Evolutionary conservation across 1,140 invertebrate species (phyloP).

Genomic region (Drosophila ficusphila): DNA sequence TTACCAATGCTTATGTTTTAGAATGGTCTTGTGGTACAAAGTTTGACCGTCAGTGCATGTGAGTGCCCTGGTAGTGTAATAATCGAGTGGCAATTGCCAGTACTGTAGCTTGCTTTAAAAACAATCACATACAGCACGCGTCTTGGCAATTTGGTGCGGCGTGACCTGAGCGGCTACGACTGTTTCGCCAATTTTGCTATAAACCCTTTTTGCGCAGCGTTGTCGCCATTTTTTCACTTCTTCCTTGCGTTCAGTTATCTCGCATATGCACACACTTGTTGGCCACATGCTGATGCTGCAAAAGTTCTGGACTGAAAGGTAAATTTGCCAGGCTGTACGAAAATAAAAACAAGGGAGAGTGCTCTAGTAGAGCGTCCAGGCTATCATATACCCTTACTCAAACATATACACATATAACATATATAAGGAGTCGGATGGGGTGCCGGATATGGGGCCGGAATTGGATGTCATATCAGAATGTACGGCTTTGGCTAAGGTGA

Average conservation of each 20-base stretch:
- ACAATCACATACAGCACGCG: constrained; percentile 62
- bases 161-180: constrained; percentile 55
- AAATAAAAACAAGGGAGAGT: constrained; percentile 55
- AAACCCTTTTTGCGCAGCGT: constrained; percentile 29
- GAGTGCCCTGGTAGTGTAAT: constrained; percentile 59
- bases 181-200: constrained; percentile 24
- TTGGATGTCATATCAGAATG: too few relatives aligned
- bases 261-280: constrained; percentile 11
- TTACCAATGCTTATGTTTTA: too few relatives aligned
- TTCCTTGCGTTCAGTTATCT: constrained; percentile 60
- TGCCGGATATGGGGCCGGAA: too few relatives aligned
- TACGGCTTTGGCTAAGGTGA: too few relatives aligned
- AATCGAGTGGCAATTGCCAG: constrained; percentile 73
- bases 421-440: too few relatives aligned
- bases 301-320: constrained; percentile 59
- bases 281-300: constrained; percentile 56
- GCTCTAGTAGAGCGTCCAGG: constrained; percentile 42
- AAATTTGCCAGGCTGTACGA: constrained; percentile 53
- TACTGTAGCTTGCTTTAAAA: constrained; percentile 73
- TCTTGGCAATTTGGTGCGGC: constrained; percentile 69
- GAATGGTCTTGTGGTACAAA: too few relatives aligned
- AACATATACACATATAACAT: too few relatives aligned
- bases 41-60: too few relatives aligned
- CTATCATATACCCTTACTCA: too few relatives aligned
- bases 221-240: constrained; percentile 45